Evolutionary conservation across 2,888 invertebrate species (phyloP).

Genomic region (Synergus itoensis): DNA sequence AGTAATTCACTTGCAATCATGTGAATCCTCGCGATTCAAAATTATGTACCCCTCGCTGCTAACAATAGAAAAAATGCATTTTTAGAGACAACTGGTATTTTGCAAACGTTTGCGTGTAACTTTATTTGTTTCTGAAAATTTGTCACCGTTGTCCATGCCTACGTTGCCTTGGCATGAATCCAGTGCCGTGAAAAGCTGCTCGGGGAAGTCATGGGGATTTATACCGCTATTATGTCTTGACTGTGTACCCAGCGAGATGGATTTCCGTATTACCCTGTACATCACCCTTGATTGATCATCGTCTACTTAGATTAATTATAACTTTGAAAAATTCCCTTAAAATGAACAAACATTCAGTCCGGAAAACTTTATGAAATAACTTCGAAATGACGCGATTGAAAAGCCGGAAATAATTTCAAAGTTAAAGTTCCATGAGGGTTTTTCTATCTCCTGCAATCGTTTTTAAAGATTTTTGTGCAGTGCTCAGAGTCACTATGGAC

Average conservation of each 20-base stretch:
- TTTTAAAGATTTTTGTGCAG: neutral
- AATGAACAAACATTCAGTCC: neutral
- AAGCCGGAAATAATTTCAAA: neutral
- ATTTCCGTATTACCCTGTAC: constrained; percentile 30
- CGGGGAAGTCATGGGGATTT: constrained; percentile 64
- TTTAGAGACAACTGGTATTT: neutral
- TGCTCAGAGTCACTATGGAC: neutral
- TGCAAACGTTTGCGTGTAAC: constrained; percentile 44
- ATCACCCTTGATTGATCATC: constrained; percentile 22
- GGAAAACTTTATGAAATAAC: neutral
- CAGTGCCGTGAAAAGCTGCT: constrained; percentile 61
- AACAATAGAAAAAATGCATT: neutral
- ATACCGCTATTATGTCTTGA: constrained; percentile 66
- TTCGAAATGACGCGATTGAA: neutral
- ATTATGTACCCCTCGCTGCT: neutral
- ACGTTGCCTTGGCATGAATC: constrained; percentile 66
- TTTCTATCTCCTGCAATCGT: neutral
- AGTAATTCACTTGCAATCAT: neutral
- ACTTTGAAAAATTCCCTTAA: neutral
- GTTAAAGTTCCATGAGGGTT: neutral
- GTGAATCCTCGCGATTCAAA: neutral
- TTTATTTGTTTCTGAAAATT: constrained; percentile 59
- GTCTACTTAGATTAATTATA: constrained; percentile 19
- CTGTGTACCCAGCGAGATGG: constrained; percentile 45
- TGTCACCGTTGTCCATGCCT: constrained; percentile 57